Base-by-base conservation (phyloP, 2,888 invertebrate genomes). In the Dromius quadrimaculatus region DNA sequence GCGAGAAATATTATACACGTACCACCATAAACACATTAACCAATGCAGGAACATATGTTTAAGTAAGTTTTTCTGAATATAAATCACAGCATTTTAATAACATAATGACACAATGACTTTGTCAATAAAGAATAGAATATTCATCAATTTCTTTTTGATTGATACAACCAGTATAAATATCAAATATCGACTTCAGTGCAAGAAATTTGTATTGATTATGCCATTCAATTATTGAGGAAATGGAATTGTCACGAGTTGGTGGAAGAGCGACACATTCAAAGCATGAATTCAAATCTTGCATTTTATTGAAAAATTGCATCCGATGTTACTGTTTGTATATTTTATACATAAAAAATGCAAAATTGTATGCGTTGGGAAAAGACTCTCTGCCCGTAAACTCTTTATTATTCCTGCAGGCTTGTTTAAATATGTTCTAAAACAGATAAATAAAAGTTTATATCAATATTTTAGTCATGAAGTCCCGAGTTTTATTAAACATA, bases 51-150 rank as follows among this genome's bases (percentile, higher is more conserved):
- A 15, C 19, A n/a, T 43, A 17, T 43, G 43, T 19, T 15, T 19
- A 43, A 8, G 11, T 15, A 43, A 8, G 41, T 19, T 43, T 43
- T 43, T 43, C 19, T 43, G 19, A 43, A 43, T 43, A 9, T 43
- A 43, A 43, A 43, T 43, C 1, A 17, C 19, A 15, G 17, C 43
- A 17, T 19, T 15, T 43, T 43, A 43, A 43, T 43, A 43, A 19
- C 17, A 19, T 15, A 8, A 43, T 3, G 11, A 19, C 43, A n/a
- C 13, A 19, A 43, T 19, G 19, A 43, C 2, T 43, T 19, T 43
- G 43, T 43, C 15, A 9, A 43, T 15, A 15, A 15, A 15, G 15
- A 15, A 6, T 9, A 17, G 17, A 2, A 19, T 19, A 43, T 43
- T 43, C 19, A 13, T 43, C 19, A 43, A 19, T 43, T 8, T 43